Evolutionary conservation across 2,113 vertebrate species (phyloP).

Genomic region (Procavia capensis): DNA sequence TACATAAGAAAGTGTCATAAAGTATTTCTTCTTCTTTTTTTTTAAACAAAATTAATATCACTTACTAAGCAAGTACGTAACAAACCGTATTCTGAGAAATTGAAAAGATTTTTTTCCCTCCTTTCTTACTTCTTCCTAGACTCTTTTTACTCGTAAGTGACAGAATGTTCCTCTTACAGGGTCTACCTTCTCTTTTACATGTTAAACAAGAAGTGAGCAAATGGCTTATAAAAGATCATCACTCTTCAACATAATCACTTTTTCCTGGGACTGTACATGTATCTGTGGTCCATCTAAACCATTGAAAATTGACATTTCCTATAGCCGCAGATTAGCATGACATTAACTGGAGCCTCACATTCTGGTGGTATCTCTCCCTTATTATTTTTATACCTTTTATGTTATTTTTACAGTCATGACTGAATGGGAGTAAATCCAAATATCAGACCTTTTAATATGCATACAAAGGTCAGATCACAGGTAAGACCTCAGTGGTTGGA

Average conservation of each 20-base stretch:
- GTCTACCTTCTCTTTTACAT: constrained; percentile 21
- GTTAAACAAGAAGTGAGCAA: constrained; percentile 56
- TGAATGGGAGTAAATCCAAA: constrained; percentile 73
- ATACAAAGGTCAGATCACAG: constrained; percentile 71
- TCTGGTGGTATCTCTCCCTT: constrained; percentile 61
- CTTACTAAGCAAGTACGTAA: not conserved
- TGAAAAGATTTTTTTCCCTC: not conserved
- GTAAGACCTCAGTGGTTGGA: constrained; percentile 29
- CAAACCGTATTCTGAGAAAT: not conserved
- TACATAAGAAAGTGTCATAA: not conserved
- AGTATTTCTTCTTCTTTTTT: not conserved
- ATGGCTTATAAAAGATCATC: constrained; percentile 59
- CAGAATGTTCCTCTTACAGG: not conserved
- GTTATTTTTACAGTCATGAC: constrained; percentile 76
- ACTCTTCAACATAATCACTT: constrained; percentile 52
- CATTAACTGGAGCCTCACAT: constrained; percentile 69
- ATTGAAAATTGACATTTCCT: constrained; percentile 76
- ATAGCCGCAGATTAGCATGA: constrained; percentile 62
- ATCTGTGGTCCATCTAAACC: constrained; percentile 42
- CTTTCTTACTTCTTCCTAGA: not conserved
- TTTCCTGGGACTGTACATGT: constrained; percentile 20
- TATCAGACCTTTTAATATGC: constrained; percentile 74
- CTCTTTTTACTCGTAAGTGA: not conserved
- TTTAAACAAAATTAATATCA: constrained; percentile 3
- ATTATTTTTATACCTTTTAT: constrained; percentile 75